Conservation (phyloP, 2,888 invertebrate genomes). For the Myopa testacea region DNA sequence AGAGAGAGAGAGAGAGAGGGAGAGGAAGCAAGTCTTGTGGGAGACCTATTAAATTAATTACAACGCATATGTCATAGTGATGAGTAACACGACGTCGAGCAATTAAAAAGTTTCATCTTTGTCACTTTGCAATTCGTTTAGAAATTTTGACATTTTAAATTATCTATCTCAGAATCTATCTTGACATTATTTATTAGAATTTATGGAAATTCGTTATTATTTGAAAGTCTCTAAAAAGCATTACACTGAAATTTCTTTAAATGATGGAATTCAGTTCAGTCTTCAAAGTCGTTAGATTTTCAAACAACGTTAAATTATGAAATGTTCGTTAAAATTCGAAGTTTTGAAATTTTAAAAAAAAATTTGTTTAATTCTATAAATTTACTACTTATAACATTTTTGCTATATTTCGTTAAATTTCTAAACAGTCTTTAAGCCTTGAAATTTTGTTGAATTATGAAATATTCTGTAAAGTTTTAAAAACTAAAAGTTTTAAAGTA, state of each 20-base stretch:
- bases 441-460: neutral
- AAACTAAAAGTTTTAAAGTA: neutral
- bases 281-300: no score
- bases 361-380: neutral
- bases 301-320: no score
- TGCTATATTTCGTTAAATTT: neutral
- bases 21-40: no score
- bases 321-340: no score
- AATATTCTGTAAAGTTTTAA: neutral
- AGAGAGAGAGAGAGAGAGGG: no score
- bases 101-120: neutral
- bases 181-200: neutral
- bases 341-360: no score
- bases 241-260: no score
- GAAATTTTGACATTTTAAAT: constrained; percentile 12
- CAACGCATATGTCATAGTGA: neutral
- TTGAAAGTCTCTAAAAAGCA: no score
- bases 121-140: neutral
- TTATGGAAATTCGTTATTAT: neutral
- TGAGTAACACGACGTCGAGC: no score
- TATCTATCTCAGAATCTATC: constrained; percentile 5
- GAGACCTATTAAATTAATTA: neutral
- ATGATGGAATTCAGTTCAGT: neutral
- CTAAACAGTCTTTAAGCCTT: no score
- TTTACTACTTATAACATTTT: neutral